Evolutionary conservation across 2,113 vertebrate species (phyloP), one percentile per base, ranked within the genome.

Genomic region (Limnothrissa miodon): DNA sequence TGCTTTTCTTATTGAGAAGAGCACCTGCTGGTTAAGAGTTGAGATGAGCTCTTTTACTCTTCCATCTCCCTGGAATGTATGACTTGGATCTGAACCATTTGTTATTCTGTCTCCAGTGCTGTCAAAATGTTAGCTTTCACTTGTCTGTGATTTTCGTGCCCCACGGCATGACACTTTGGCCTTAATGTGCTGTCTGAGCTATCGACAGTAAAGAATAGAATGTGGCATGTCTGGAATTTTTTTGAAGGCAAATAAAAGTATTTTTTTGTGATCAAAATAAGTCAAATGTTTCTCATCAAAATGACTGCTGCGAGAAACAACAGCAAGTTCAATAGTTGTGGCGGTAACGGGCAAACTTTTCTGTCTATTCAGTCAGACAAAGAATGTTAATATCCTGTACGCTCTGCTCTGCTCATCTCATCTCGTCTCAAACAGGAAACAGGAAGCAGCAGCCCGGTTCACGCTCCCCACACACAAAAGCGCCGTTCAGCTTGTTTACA

Each of bases 61-160:
- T 29, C 59, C n/a, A 25, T 29, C 59, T 62, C 59, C n/a, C 59
- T 11, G 25, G 2, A 74, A 11, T 2, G 4, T 33, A 36, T 74
- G 29, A 39, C 33, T 74, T 29, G 11, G 4, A 33, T 17, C 29
- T 36, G 33, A 74, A 17, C 29, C 15, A 29, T 33, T 36, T 74
- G 66, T 74, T 74, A 33, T 62, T 25, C 59, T n/a, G 45, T 81
- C 80, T 81, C 66, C 4, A 21, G 5, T 56, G 80, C 83, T 84
- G 80, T 84, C 83, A 84, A 78, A 80, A 84, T 51, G 83, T 78
- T 39, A 81, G 53, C 45, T 8, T 84, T 42, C 29, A 48, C 78
- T 79, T 83, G 42, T 36, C 36, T 45, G 78, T 74, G 33, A 46
- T 39, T 82, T 39, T 74, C 66, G 13, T 13, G 25, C 81, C 70